Evolutionary conservation across 1,140 invertebrate genomes (phyloP).

Genomic region (Trialeurodes vaporariorum): DNA sequence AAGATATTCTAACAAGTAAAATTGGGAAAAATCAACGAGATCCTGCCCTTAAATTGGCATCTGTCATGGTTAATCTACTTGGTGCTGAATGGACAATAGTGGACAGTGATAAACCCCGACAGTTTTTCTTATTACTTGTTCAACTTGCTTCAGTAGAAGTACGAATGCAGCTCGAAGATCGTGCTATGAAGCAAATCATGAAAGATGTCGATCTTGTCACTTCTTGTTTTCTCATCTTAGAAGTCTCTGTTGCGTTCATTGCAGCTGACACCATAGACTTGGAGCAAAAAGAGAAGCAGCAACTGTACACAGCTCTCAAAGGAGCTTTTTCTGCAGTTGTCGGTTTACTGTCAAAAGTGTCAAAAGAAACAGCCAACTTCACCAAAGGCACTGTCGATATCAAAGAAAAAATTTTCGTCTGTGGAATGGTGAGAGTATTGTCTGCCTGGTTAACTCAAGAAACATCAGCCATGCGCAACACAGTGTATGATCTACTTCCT

Average conservation of each 20-base stretch:
- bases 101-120: conserved; percentile 64
- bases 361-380: conserved; percentile 43
- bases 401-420: conserved; percentile 61
- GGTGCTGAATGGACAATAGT: conserved; percentile 70
- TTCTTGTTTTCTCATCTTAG: conserved; percentile 72
- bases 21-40: conserved; percentile 76
- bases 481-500: conserved; percentile 64
- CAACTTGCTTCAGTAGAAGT: conserved; percentile 84
- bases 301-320: conserved; percentile 77
- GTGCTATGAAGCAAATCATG: conserved; percentile 41
- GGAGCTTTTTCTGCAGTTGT: conserved; percentile 77
- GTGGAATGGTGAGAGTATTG: conserved; percentile 68
- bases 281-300: conserved; percentile 80
- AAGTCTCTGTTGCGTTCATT: conserved; percentile 68
- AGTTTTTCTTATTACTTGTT: conserved; percentile 69
- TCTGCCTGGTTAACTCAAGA: conserved; percentile 84
- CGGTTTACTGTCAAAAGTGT: conserved; percentile 53
- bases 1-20: conserved; percentile 72
- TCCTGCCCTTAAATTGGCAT: conserved; percentile 69
- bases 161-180: conserved; percentile 81
- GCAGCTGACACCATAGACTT: conserved; percentile 66
- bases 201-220: conserved; percentile 61
- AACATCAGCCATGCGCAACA: conserved; percentile 72
- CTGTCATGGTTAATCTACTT: conserved; percentile 64
- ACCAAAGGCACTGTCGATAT: conserved; percentile 48